phyloP scores from a whole-genome alignment of 2,888 invertebrate species.

The Tiphia femorata region DNA sequence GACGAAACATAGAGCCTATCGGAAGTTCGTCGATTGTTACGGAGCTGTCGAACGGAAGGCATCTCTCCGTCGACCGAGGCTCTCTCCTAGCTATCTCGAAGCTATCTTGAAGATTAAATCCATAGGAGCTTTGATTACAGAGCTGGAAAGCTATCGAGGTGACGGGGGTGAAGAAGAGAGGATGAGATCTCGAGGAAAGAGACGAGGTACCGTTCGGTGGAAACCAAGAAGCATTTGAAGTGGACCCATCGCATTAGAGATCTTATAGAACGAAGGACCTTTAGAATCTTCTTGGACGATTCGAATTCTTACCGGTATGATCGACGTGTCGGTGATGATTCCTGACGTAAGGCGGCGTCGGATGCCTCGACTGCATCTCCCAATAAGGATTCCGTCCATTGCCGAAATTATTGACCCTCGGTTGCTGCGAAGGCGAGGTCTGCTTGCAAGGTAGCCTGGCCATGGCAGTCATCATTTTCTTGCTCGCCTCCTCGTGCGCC shows the following conservation, averaged over 20 bases:
- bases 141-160: background rate
- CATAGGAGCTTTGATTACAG: too few relatives aligned
- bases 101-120: too few relatives aligned
- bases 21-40: too few relatives aligned
- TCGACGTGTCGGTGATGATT: constrained; percentile 60
- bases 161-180: background rate
- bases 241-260: too few relatives aligned
- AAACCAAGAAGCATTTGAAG: too few relatives aligned
- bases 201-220: background rate
- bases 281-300: too few relatives aligned
- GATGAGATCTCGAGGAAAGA: background rate
- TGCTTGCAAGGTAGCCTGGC: constrained; percentile 67
- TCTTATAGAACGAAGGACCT: too few relatives aligned
- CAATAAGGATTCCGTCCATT: constrained; percentile 59
- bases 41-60: too few relatives aligned
- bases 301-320: constrained; percentile 53
- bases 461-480: constrained; percentile 66
- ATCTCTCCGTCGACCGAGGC: too few relatives aligned
- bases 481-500: constrained; percentile 3
- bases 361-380: constrained; percentile 61
- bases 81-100: too few relatives aligned
- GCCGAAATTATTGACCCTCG: constrained; percentile 55
- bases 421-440: constrained; percentile 57
- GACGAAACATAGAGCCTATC: too few relatives aligned
- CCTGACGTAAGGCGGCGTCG: constrained; percentile 58